These are phyloP conservation scores for Drosophila meridiana DNA, from an alignment of 2,888 invertebrate species.

Conservation along the genomic window DNA sequence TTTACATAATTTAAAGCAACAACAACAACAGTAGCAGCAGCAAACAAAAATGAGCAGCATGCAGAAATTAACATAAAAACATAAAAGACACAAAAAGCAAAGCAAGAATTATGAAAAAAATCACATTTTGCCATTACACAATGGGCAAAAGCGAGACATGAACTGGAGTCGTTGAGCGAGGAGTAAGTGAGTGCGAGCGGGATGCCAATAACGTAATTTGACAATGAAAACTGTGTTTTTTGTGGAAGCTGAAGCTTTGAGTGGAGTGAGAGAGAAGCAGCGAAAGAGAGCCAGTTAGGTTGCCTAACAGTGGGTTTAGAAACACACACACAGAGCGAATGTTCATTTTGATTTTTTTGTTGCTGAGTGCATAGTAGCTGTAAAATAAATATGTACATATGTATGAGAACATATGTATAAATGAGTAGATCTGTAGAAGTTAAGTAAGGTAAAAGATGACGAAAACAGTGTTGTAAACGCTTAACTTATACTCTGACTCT, in stretches of 20 bases:
- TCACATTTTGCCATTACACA: conserved; percentile 73
- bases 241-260: conserved; percentile 23
- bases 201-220: conserved; percentile 15
- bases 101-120: conserved; percentile 33
- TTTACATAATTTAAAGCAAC: conserved; percentile 61
- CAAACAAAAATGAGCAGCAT: conserved; percentile 26
- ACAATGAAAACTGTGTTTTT: conserved; percentile 28
- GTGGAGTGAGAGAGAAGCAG: conserved; percentile 3
- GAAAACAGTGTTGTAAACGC: neutral
- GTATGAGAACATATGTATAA: neutral
- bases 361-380: too few species aligned
- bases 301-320: neutral
- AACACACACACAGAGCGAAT: neutral
- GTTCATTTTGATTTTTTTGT: neutral
- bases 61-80: conserved; percentile 69
- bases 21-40: conserved; percentile 3
- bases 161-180: neutral
- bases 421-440: too few species aligned
- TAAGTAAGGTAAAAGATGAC: neutral
- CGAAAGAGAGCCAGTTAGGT: neutral
- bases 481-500: neutral
- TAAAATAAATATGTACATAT: neutral
- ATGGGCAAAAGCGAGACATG: conserved; percentile 25
- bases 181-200: neutral
- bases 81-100: conserved; percentile 36